These are phyloP conservation scores for Scylla paramamosain DNA, from an alignment of 1,140 invertebrate genomes.

Conservation along the genomic window DNA sequence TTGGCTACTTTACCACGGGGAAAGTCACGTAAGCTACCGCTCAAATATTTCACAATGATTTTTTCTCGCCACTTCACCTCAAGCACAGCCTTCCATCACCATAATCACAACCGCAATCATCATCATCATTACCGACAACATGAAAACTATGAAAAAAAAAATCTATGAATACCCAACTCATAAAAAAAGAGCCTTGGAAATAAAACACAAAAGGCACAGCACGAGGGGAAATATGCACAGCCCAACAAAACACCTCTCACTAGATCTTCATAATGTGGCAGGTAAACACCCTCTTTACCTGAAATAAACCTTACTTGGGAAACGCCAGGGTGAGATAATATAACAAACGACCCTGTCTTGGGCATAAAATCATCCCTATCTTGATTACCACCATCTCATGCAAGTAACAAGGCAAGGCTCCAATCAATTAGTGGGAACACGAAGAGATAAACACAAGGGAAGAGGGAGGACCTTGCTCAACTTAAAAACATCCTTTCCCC, in stretches of 20 bases:
- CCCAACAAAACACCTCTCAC: not conserved
- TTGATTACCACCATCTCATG: slow-evolving; percentile 13
- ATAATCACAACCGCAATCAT: too few species aligned
- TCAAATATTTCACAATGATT: too few species aligned
- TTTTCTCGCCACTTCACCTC: too few species aligned
- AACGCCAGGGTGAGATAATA: not conserved
- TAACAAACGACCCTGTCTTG: slow-evolving; percentile 13
- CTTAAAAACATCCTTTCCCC: not conserved
- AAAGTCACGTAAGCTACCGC: too few species aligned
- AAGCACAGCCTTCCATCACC: too few species aligned
- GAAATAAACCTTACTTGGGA: slow-evolving; percentile 22
- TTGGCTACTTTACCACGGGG: too few species aligned
- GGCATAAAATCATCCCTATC: slow-evolving; percentile 22
- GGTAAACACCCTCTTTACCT: not conserved
- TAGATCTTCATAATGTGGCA: not conserved
- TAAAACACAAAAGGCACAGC: too few species aligned
- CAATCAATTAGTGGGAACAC: not conserved
- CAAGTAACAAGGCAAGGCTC: not conserved
- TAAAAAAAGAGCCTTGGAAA: too few species aligned
- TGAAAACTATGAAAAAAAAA: too few species aligned
- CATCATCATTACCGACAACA: too few species aligned
- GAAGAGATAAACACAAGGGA: not conserved
- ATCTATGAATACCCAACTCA: too few species aligned
- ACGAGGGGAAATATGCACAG: not conserved
- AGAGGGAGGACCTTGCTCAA: not conserved